Conservation (phyloP, 92 coral and sea anemone genomes). For the Diadumene lineata region DNA sequence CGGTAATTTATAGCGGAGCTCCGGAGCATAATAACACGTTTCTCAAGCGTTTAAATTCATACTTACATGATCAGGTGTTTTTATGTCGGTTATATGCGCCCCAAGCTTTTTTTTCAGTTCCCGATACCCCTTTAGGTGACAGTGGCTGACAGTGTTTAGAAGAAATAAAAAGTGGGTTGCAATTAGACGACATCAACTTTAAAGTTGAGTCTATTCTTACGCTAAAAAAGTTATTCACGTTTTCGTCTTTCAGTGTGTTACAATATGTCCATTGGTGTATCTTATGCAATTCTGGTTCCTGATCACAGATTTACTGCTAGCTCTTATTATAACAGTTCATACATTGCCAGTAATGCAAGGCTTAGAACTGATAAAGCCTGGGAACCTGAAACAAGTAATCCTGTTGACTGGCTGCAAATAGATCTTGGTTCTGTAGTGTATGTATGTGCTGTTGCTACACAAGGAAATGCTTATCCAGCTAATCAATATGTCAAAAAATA, state of each 20-base stretch:
- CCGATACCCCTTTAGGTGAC: no score
- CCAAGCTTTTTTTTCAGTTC: no score
- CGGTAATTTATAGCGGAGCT: no score
- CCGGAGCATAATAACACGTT: no score
- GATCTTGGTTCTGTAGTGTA: constrained; percentile 33
- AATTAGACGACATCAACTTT: no score
- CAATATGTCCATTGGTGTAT: constrained; percentile 14
- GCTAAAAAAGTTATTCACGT: no score
- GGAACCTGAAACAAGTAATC: not conserved
- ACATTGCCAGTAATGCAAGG: constrained; percentile 30
- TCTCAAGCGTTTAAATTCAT: no score
- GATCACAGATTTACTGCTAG: constrained; percentile 40
- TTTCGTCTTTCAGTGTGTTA: constrained; percentile 19
- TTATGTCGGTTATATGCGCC: no score
- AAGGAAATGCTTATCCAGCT: not conserved
- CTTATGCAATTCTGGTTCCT: constrained; percentile 3
- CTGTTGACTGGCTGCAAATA: constrained; percentile 30
- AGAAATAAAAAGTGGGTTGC: no score
- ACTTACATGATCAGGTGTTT: no score
- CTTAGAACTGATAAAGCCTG: constrained; percentile 16
- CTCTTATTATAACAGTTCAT: not conserved
- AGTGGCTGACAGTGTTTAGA: no score
- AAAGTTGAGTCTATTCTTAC: no score
- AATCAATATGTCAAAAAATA: constrained; percentile 3
- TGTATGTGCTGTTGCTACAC: constrained; percentile 32